Conservation (phyloP, 2,797 vertebrate species). For the Antrozous pallidus region DNA sequence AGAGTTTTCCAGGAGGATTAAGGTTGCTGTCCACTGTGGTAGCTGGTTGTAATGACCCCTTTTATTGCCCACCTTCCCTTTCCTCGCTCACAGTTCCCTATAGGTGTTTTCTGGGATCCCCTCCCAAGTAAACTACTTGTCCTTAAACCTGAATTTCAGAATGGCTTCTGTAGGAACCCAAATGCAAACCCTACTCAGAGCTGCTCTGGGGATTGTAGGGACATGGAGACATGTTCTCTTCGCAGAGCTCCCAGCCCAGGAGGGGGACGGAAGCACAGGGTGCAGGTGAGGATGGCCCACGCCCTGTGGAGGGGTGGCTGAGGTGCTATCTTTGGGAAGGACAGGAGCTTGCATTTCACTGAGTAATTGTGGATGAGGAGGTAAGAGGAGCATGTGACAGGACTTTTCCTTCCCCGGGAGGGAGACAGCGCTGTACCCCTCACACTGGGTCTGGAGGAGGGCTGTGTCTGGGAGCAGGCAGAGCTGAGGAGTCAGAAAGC, state of each 20-base stretch:
- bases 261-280: background rate
- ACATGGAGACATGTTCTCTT: background rate
- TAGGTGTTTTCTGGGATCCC: background rate
- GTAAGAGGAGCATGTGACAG: background rate
- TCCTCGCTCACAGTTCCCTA: background rate
- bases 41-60: background rate
- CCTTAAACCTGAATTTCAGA: background rate
- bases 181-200: background rate
- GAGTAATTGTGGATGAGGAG: background rate
- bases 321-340: background rate
- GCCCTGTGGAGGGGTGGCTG: background rate
- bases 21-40: fast-evolving
- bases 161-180: background rate
- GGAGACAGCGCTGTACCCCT: background rate
- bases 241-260: fast-evolving
- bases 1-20: background rate
- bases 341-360: background rate
- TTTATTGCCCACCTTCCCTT: background rate
- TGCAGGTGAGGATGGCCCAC: background rate
- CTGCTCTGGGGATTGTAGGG: background rate
- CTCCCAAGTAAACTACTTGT: background rate
- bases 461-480: background rate
- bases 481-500: background rate
- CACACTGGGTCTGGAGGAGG: background rate
- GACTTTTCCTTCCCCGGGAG: background rate